These are phyloP conservation scores for Chaenocephalus aceratus DNA, from an alignment of 2,113 vertebrate genomes.

Conservation along the genomic window DNA sequence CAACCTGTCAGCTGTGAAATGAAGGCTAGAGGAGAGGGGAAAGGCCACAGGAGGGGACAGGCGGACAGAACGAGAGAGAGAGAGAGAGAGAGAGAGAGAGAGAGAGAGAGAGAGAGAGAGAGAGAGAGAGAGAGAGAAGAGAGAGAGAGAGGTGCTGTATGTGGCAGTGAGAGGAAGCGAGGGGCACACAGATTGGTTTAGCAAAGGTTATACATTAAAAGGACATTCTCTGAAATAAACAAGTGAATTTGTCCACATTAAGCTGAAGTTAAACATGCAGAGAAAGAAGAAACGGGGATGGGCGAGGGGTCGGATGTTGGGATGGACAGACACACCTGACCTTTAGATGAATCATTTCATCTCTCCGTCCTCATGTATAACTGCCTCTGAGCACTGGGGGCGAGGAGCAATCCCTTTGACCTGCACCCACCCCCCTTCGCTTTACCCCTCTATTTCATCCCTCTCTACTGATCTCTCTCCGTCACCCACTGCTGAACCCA, in stretches of 20 bases:
- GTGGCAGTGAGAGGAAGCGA: slow-evolving; percentile 22
- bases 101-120: slow-evolving; percentile 20
- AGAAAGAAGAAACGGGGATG: background rate
- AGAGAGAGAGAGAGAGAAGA: slow-evolving; percentile 20
- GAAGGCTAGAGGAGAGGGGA: slow-evolving; percentile 69
- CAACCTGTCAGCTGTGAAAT: slow-evolving; percentile 85
- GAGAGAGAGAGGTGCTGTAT: slow-evolving; percentile 9
- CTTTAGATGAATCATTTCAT: slow-evolving; percentile 80
- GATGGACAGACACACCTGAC: slow-evolving; percentile 66
- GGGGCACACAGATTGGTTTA: slow-evolving; percentile 15
- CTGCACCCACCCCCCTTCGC: background rate
- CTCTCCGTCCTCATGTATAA: slow-evolving; percentile 72
- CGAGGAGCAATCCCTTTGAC: slow-evolving; percentile 61
- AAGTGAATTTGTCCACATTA: background rate
- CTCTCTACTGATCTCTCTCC: slow-evolving; percentile 29
- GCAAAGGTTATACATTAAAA: slow-evolving; percentile 32
- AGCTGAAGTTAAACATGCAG: slow-evolving; percentile 11
- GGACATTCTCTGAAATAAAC: background rate
- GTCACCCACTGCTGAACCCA: slow-evolving; percentile 64
- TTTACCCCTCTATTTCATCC: slow-evolving; percentile 8
- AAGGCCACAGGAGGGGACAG: slow-evolving; percentile 64
- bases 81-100: slow-evolving; percentile 16
- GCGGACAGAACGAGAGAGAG: slow-evolving; percentile 33
- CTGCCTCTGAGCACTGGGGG: slow-evolving; percentile 56
- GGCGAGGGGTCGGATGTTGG: slow-evolving; percentile 22